A percentile compares a stretch with the other conserved stretches of the same genome.
phyloP scores from a whole-genome alignment of 2,888 invertebrate species.

The Cerastis rubricosa region DNA sequence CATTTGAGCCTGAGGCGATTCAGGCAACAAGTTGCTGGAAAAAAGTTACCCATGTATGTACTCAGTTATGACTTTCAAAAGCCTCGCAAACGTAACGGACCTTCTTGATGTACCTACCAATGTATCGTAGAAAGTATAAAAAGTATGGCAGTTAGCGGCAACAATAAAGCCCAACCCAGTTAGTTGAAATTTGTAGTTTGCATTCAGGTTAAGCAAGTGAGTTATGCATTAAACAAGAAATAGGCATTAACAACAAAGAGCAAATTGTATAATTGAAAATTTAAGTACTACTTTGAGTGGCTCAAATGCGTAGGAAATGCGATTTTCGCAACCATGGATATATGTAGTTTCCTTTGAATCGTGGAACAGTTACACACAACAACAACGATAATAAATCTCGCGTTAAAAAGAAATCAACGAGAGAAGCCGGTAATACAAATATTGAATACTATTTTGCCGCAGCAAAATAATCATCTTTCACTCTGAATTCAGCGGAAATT shows the following conservation, averaged over 20 bases:
- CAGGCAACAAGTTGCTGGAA: slow-evolving; percentile 76
- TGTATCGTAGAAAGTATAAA: slow-evolving; percentile 43
- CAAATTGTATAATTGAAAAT: background rate
- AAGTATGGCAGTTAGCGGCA: slow-evolving; percentile 26
- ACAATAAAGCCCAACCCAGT: slow-evolving; percentile 40
- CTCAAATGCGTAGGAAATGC: background rate
- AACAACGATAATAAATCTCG: background rate
- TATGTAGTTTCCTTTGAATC: background rate
- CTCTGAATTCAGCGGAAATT: slow-evolving; percentile 23
- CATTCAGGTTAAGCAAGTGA: slow-evolving; percentile 6
- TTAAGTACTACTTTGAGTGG: background rate
- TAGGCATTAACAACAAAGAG: background rate
- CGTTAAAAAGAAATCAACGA: background rate
- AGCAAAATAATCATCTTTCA: background rate
- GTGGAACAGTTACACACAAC: background rate
- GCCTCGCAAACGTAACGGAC: slow-evolving; percentile 73
- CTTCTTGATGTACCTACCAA: slow-evolving; percentile 50
- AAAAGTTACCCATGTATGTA: slow-evolving; percentile 74
- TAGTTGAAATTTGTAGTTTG: slow-evolving; percentile 20
- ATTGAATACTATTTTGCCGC: background rate
- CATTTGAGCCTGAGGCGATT: slow-evolving; percentile 74
- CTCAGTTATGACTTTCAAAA: slow-evolving; percentile 74
- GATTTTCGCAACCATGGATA: background rate
- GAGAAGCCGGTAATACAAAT: slow-evolving; percentile 8
- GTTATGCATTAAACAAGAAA: slow-evolving; percentile 7